Evolutionary conservation across 2,113 vertebrate species (phyloP), one percentile per base, ranked within the genome.

Genomic region (Prolemur simus): DNA sequence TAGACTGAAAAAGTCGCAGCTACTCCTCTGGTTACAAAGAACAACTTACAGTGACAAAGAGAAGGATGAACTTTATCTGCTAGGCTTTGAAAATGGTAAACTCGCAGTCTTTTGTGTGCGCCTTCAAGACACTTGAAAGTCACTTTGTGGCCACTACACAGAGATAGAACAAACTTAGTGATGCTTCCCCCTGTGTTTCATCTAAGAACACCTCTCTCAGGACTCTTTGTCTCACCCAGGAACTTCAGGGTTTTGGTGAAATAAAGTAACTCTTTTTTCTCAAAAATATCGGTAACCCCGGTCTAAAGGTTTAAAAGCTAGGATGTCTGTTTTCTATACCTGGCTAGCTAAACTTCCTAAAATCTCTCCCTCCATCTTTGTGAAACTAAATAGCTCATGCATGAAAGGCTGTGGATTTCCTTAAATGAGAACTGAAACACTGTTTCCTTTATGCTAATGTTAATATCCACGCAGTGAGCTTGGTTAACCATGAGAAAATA

Each of bases 401-500:
- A 56, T 37, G 21, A 69, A 82, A 80, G 37, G 6, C 63, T 32
- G 8, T 64, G 49, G 23, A 45, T 80, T 52, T 85, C 77, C 56
- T 95, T 52, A 58, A 27, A 58, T 11, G 64, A 74, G 34, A 64
- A 68, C 20, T 42, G 39, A 94, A 96, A 68, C 54, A 15, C 29
- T 13, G 1, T 47, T 68, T 42, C 56, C 52, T 71, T 64, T 58
- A 69, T 71, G 82, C 47, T 64, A 58, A 37, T 52, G n/a, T 52
- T 49, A 10, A n/a, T 91, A 94, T 95, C 58, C 42, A 86, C 32
- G 89, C 93, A 91, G 11, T 47, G 42, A 87, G 68, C 69, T 37
- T 86, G 37, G 71, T 56, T 88, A 87, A 83, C 81, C 86, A 80
- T 73, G 66, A 94, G 83, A 94, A 96, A 96, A 96, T 78, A 52